These are phyloP conservation scores for Trididemnum clinides DNA, from an alignment of 23 tunicate species.

Conservation along the genomic window DNA sequence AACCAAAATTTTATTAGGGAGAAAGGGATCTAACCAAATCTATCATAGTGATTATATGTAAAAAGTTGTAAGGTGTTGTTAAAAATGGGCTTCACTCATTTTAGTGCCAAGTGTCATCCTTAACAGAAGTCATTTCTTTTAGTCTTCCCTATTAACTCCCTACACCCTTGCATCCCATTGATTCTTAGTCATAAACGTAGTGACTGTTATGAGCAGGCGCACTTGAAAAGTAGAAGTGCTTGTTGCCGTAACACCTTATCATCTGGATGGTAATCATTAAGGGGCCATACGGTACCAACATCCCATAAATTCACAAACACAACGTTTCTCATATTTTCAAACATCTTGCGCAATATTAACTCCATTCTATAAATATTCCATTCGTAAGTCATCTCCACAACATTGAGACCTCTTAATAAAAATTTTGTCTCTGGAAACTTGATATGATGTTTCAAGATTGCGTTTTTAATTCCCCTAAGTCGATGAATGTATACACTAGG, in stretches of 20 bases:
- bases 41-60: no score
- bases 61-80: no score
- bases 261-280: constrained; percentile 7
- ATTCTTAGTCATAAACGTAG: no score
- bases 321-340: background rate
- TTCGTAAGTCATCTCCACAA: background rate
- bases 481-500: constrained; percentile 24
- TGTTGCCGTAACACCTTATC: background rate
- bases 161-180: no score
- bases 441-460: background rate
- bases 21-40: no score
- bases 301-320: constrained; percentile 26
- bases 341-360: background rate
- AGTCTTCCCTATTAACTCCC: no score
- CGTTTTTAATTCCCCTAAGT: constrained; percentile 8
- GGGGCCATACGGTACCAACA: constrained; percentile 3
- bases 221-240: no score
- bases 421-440: constrained; percentile 5
- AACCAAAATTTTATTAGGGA: no score
- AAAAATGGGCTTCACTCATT: no score
- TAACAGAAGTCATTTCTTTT: no score
- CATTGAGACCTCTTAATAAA: background rate
- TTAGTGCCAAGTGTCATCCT: no score
- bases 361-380: constrained; percentile 7
- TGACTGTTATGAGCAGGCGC: no score